phyloP scores from a whole-genome alignment of 2,797 vertebrate genomes.

The Fringilla coelebs region DNA sequence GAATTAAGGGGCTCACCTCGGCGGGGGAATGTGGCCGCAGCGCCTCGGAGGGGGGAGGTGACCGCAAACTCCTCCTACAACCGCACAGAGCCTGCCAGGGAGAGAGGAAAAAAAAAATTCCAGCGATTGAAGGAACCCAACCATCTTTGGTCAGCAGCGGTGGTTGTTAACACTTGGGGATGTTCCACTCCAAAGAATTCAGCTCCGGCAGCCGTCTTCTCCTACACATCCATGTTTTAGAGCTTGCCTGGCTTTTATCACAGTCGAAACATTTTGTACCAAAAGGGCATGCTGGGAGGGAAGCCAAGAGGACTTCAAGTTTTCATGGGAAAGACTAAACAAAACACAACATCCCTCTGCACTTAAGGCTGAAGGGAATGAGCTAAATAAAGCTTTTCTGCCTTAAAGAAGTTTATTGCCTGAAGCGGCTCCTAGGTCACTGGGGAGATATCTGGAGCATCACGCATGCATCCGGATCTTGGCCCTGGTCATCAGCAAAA shows the following conservation, averaged over 20 bases:
- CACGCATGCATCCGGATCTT: not conserved
- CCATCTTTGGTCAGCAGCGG: conserved; percentile 53
- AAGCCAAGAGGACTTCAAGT: not conserved
- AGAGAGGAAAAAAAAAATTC: not conserved
- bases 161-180: conserved; percentile 11
- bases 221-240: not conserved
- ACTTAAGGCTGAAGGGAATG: not conserved
- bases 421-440: not conserved
- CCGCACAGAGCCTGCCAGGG: not conserved
- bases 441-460: not conserved
- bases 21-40: not conserved
- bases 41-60: not conserved
- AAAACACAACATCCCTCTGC: not conserved
- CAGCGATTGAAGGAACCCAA: conserved; percentile 2
- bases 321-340: not conserved
- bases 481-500: not conserved
- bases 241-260: not conserved
- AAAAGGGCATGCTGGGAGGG: not conserved
- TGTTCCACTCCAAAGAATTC: conserved; percentile 25
- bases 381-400: not conserved
- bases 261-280: not conserved
- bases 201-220: not conserved
- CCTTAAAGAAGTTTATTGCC: not conserved
- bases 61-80: conserved; percentile 39
- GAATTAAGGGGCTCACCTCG: not conserved